Conservation (phyloP, 92 coral and sea anemone genomes). For the Pocillopora meandrina region DNA sequence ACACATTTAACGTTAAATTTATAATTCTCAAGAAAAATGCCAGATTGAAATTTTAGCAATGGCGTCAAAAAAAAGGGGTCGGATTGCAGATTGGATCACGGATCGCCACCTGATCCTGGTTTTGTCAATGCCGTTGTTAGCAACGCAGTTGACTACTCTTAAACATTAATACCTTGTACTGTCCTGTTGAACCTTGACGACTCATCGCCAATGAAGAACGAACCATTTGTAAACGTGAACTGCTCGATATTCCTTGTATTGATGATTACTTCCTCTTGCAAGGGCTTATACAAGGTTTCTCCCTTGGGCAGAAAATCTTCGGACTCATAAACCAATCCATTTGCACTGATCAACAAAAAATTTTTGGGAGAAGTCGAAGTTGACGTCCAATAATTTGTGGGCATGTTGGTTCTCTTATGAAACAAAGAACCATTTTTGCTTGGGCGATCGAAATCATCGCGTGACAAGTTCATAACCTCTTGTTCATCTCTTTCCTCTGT, state of each 20-base stretch:
- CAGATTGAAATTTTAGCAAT: too few species aligned
- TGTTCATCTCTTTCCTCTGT: conserved; percentile 7
- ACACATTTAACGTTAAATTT: too few species aligned
- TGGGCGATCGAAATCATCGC: not conserved
- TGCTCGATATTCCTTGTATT: conserved; percentile 78
- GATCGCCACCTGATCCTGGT: too few species aligned
- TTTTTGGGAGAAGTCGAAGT: conserved; percentile 12
- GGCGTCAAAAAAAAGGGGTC: too few species aligned
- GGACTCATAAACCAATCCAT: conserved; percentile 61
- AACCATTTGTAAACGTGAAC: conserved; percentile 71
- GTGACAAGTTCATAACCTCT: not conserved
- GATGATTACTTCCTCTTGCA: conserved; percentile 48
- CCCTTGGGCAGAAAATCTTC: conserved; percentile 80
- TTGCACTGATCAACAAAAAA: conserved; percentile 57
- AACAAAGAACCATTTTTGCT: conserved; percentile 5
- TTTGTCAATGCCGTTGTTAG: too few species aligned
- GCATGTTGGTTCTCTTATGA: not conserved
- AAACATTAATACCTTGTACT: conserved; percentile 63
- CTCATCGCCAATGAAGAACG: conserved; percentile 82
- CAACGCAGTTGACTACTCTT: too few species aligned
- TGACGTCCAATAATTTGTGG: not conserved
- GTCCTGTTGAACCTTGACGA: conserved; percentile 65
- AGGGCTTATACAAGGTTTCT: conserved; percentile 69
- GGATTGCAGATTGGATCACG: too few species aligned
- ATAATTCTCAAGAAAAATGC: too few species aligned